Percentiles rank a stretch among this genome's conserved stretches.
phyloP scores from a whole-genome alignment of 2,113 vertebrate genomes.

The Cyphomyrus plagiostoma region DNA sequence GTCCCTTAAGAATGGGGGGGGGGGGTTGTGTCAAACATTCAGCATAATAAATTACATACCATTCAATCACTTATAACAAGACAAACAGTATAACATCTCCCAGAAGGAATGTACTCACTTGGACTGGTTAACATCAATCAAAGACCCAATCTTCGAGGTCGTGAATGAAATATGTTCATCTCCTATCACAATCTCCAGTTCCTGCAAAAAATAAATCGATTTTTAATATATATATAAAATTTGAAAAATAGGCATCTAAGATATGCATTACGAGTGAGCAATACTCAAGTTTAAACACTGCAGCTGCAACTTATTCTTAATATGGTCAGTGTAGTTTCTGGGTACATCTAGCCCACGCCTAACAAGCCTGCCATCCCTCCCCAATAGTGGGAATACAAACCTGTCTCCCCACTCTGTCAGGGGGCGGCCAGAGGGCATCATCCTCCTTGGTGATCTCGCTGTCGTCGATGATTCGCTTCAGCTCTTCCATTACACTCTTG shows the following conservation, averaged over 20 bases:
- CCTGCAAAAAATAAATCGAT: constrained; percentile 54
- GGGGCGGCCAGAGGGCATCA: constrained; percentile 92
- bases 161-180: constrained; percentile 99
- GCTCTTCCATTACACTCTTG: constrained; percentile 97
- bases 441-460: constrained; percentile 99
- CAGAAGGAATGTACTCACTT: constrained; percentile 68
- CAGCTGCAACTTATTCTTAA: neutral
- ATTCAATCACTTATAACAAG: neutral
- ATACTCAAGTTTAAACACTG: neutral
- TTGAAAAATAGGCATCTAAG: neutral
- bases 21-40: neutral
- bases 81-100: neutral
- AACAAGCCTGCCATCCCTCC: neutral
- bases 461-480: constrained; percentile 96
- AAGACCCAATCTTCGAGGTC: constrained; percentile 96
- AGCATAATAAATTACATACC: neutral
- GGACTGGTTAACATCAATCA: constrained; percentile 98
- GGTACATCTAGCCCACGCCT: neutral
- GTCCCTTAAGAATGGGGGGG: constrained; percentile 66
- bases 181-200: constrained; percentile 97
- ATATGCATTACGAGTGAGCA: neutral
- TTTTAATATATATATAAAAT: neutral
- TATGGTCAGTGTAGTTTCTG: neutral
- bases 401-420: constrained; percentile 93
- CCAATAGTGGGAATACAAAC: constrained; percentile 50